phyloP scores from a whole-genome alignment of 2,797 vertebrate species.

The Cossypha dichroa region DNA sequence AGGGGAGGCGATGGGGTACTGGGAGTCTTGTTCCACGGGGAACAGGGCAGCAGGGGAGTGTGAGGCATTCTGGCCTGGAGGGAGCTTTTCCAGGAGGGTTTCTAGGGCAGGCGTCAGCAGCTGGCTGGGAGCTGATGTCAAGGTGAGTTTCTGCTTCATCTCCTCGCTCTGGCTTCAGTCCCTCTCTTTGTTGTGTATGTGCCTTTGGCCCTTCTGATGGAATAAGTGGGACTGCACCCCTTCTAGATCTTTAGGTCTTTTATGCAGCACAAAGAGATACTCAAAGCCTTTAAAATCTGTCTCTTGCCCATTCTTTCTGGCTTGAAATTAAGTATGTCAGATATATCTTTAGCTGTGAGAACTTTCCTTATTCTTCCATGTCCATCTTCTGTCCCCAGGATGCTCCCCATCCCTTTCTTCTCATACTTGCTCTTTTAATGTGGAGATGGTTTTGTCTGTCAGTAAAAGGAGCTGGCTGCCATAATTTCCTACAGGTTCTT shows the following conservation, averaged over 20 bases:
- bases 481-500: neutral
- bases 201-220: neutral
- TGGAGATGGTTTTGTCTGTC: neutral
- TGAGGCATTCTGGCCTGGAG: neutral
- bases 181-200: neutral
- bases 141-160: constrained; percentile 50
- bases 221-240: neutral
- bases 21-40: neutral
- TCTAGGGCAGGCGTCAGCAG: neutral
- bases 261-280: neutral
- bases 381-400: neutral
- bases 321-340: neutral
- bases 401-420: neutral
- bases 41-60: neutral
- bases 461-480: neutral
- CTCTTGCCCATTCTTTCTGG: neutral
- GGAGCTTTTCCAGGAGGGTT: neutral
- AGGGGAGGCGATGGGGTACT: neutral
- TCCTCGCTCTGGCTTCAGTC: neutral
- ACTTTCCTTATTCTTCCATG: neutral
- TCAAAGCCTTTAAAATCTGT: neutral
- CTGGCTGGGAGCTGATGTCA: constrained; percentile 14
- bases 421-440: neutral
- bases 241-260: neutral
- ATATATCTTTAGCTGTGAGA: neutral